Conservation (phyloP, 2,888 invertebrate species). For the Phlogophora meticulosa region DNA sequence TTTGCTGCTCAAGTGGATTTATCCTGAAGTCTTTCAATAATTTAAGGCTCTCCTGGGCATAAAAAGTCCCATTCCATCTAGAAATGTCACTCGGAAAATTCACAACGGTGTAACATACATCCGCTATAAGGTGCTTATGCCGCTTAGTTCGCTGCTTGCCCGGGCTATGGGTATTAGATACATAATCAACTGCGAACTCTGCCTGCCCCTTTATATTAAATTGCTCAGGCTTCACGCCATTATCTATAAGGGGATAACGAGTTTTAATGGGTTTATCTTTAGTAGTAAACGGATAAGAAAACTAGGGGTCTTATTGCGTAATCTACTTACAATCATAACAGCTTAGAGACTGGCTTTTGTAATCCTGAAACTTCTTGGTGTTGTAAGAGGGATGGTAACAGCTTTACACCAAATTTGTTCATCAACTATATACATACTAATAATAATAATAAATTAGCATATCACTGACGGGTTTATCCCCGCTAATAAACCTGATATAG, state of each 20-base stretch:
- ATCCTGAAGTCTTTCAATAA: too few species aligned
- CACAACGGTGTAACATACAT: slow-evolving; percentile 38
- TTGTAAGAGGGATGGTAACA: not conserved
- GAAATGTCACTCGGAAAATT: not conserved
- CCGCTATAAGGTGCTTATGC: slow-evolving; percentile 59
- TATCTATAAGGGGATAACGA: slow-evolving; percentile 45
- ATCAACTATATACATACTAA: too few species aligned
- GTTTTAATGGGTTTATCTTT: slow-evolving; percentile 52
- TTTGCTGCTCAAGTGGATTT: too few species aligned
- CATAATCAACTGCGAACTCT: slow-evolving; percentile 66
- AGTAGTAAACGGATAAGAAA: slow-evolving; percentile 11
- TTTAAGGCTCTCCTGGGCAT: too few species aligned
- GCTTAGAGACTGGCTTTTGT: not conserved
- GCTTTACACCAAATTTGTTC: too few species aligned
- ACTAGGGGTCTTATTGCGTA: not conserved
- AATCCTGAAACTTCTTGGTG: not conserved
- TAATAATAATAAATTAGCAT: too few species aligned
- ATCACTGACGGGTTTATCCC: too few species aligned
- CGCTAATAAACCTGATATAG: too few species aligned
- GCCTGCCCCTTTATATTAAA: slow-evolving; percentile 52
- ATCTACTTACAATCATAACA: slow-evolving; percentile 6
- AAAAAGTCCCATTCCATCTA: too few species aligned
- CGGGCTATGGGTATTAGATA: slow-evolving; percentile 66
- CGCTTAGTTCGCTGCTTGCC: slow-evolving; percentile 60
- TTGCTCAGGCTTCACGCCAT: slow-evolving; percentile 47